Conservation (phyloP, 1,140 invertebrate genomes). For the Temnothorax nylanderi region DNA sequence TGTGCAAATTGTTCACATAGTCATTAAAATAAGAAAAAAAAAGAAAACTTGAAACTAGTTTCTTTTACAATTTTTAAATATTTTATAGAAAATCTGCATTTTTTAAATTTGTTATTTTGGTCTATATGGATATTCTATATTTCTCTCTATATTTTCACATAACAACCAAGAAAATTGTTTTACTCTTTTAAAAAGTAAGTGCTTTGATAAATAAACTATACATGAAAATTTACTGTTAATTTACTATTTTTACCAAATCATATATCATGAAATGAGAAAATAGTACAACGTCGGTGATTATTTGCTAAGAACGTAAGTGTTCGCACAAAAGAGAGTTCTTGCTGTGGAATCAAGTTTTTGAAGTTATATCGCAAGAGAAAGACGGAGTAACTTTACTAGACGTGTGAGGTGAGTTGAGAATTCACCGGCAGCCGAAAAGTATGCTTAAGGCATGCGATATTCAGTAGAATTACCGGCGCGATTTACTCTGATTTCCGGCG, state of each 20-base stretch:
- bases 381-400: not conserved
- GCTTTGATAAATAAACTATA: not conserved
- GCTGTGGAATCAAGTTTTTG: not conserved
- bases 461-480: constrained; percentile 18
- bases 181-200: not conserved
- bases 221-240: not conserved
- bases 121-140: not conserved
- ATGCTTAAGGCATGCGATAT: constrained; percentile 8
- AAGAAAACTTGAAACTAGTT: not conserved
- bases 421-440: not conserved
- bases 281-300: not conserved
- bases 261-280: not conserved
- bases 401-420: constrained; percentile 1
- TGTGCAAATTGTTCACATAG: not conserved
- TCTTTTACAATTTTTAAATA: not conserved
- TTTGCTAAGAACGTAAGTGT: not conserved
- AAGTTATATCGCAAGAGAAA: not conserved
- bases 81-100: not conserved
- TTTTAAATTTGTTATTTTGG: not conserved
- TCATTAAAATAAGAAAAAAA: not conserved
- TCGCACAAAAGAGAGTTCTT: not conserved
- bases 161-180: not conserved
- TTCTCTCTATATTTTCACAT: not conserved
- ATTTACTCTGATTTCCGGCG: constrained; percentile 53
- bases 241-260: not conserved